These are phyloP conservation scores for Pseudeuparius sepicola DNA, from an alignment of 2,888 invertebrate species.

Conservation along the genomic window DNA sequence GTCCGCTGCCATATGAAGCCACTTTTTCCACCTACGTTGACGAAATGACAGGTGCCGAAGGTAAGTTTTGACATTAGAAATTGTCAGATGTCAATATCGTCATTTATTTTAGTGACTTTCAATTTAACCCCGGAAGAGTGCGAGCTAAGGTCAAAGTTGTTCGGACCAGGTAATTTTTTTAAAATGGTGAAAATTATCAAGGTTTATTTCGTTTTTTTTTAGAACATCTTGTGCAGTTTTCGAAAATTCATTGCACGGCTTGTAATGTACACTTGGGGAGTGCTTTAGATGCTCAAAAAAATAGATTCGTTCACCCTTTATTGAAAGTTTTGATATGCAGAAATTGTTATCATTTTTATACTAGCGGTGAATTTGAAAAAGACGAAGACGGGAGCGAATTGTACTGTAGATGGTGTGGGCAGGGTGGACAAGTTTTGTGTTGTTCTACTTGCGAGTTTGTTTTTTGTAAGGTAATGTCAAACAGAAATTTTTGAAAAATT, in stretches of 20 bases:
- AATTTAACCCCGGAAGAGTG: slow-evolving; percentile 30
- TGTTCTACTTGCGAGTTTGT: slow-evolving; percentile 67
- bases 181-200: slow-evolving; percentile 2
- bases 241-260: slow-evolving; percentile 61
- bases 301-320: slow-evolving; percentile 63
- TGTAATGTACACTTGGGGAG: slow-evolving; percentile 69
- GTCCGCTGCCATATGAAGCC: slow-evolving; percentile 28
- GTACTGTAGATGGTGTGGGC: slow-evolving; percentile 77
- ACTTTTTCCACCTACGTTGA: slow-evolving; percentile 31
- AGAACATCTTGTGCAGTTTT: slow-evolving; percentile 42
- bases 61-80: slow-evolving; percentile 19
- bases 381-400: slow-evolving; percentile 76
- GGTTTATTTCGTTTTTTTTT: slow-evolving; percentile 12
- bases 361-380: slow-evolving; percentile 71
- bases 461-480: slow-evolving; percentile 59
- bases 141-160: slow-evolving; percentile 25
- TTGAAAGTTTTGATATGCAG: slow-evolving; percentile 62
- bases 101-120: slow-evolving; percentile 27
- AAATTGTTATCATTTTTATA: slow-evolving; percentile 65
- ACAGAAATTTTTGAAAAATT: too few species aligned
- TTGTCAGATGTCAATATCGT: not conserved
- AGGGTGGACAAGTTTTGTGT: slow-evolving; percentile 60
- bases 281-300: slow-evolving; percentile 50
- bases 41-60: slow-evolving; percentile 33
- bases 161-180: slow-evolving; percentile 26